Evolutionary conservation across 2,113 vertebrate species (phyloP).

Genomic region (Ophthalmotilapia sp.): DNA sequence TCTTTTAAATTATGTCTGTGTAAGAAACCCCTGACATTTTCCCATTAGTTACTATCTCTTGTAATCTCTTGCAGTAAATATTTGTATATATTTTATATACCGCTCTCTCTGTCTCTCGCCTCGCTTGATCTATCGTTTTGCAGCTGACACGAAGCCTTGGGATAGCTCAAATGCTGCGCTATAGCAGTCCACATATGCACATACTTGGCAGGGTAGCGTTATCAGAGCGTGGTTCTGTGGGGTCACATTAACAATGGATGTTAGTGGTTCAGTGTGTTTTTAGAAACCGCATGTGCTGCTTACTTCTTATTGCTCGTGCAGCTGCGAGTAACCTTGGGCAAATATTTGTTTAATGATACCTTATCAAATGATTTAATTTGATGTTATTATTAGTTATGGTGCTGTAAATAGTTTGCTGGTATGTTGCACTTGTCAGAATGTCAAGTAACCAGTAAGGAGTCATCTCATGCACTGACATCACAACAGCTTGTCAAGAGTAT

Average conservation of each 20-base stretch:
- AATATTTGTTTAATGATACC: neutral
- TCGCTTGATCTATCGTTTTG: neutral
- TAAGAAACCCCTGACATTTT: neutral
- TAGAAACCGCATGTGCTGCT: neutral
- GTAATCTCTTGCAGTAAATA: neutral
- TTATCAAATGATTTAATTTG: neutral
- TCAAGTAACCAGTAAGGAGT: neutral
- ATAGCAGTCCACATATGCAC: neutral
- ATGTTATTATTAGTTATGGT: neutral
- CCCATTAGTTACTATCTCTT: neutral
- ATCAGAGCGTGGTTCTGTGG: neutral
- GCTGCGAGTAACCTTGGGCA: neutral
- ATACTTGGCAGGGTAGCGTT: neutral
- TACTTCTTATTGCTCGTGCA: neutral
- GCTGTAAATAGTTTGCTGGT: neutral
- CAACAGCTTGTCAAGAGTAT: neutral
- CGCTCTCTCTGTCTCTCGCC: neutral
- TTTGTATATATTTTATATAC: neutral
- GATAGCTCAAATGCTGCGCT: conserved; percentile 36
- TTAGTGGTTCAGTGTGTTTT: neutral
- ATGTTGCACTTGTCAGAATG: neutral
- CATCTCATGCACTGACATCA: neutral
- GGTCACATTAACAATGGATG: neutral
- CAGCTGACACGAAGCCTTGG: conserved; percentile 38
- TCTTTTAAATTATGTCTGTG: neutral